Evolutionary conservation across 2,797 vertebrate genomes (phyloP), one percentile per base, ranked within the genome.

Genomic region (Petrocephalus sullivani): DNA sequence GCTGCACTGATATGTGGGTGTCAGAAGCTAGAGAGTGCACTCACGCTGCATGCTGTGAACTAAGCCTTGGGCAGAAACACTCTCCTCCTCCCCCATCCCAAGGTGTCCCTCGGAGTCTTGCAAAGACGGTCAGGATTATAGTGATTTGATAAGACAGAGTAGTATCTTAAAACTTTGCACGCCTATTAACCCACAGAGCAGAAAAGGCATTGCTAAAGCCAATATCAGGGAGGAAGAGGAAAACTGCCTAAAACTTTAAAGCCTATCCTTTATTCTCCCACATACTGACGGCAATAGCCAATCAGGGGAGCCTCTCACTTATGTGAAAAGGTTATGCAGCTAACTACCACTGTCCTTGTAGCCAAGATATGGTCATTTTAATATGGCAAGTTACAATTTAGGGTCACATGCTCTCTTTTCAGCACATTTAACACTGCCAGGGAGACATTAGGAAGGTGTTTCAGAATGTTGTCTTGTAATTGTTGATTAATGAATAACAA

Each of bases 21-120:
- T n/a, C 60, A 3, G 60, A 46, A 61, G 41, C 87, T 56, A 10
- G 19, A 53, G 4, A 53, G 33, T 85, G 53, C 2, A 1, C 53
- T 58, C 53, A 58, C 16, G 37, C 28, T n/a, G 16, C 16, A 46
- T 90, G 88, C 90, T 87, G 89, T 86, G 89, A 90, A 89, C 85
- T 92, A 92, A 94, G 85, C 92, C 92, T 93, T 89, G 91, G 89
- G 85, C 58, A 89, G 87, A 88, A 71, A 88, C 46, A 54, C 60
- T 90, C 58, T 88, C 21, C 91, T 87, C 92, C 91, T 92, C 92
- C 91, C 87, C 83, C 89, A 88, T 89, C 91, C 87, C 83, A 64
- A 51, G 2, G 56, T 85, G 82, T 37, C 64, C 81, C 86, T 64
- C 51, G 51, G 7, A 81, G 46, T 19, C 9, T 14, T 10, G 28